Conservation (phyloP, 2,888 invertebrate species). For the Dryobota labecula region DNA sequence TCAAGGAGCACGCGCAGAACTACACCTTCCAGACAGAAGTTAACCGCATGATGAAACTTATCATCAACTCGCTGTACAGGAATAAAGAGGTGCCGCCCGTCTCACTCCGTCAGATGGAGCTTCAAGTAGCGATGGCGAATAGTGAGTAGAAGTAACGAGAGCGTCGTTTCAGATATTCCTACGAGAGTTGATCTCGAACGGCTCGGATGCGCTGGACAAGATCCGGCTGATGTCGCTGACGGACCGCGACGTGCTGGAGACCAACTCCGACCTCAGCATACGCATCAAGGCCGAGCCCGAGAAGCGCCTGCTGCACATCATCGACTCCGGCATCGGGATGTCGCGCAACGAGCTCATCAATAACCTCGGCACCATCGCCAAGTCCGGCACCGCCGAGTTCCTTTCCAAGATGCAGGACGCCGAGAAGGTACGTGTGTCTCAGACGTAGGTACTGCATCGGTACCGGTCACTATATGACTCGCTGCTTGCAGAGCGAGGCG, state of each 20-base stretch:
- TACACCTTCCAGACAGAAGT: constrained; percentile 99
- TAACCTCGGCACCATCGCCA: constrained; percentile 99
- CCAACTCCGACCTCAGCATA: constrained; percentile 96
- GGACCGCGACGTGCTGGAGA: constrained; percentile 94
- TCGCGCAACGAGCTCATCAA: constrained; percentile 97
- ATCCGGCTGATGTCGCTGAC: constrained; percentile 98
- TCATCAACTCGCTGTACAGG: constrained; percentile 99
- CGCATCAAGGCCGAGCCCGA: constrained; percentile 98
- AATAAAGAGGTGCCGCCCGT: constrained; percentile 96
- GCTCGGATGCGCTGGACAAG: constrained; percentile 99
- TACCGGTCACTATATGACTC: background rate
- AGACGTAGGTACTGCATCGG: background rate
- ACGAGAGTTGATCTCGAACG: constrained; percentile 99
- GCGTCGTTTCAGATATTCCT: constrained; percentile 94
- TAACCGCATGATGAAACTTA: constrained; percentile 99
- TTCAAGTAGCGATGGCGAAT: background rate
- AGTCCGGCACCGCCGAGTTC: constrained; percentile 99
- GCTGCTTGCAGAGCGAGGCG: constrained; percentile 74
- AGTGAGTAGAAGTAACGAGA: background rate
- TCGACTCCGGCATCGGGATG: constrained; percentile 99
- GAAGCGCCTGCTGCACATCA: constrained; percentile 97
- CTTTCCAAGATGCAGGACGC: constrained; percentile 96
- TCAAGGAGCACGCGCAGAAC: constrained; percentile 96
- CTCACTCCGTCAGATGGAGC: background rate
- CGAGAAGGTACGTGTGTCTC: constrained; percentile 73